Percentiles rank a stretch among this genome's conserved stretches.
Conservation (phyloP, 2,113 vertebrate genomes). For the Bos indicus region DNA sequence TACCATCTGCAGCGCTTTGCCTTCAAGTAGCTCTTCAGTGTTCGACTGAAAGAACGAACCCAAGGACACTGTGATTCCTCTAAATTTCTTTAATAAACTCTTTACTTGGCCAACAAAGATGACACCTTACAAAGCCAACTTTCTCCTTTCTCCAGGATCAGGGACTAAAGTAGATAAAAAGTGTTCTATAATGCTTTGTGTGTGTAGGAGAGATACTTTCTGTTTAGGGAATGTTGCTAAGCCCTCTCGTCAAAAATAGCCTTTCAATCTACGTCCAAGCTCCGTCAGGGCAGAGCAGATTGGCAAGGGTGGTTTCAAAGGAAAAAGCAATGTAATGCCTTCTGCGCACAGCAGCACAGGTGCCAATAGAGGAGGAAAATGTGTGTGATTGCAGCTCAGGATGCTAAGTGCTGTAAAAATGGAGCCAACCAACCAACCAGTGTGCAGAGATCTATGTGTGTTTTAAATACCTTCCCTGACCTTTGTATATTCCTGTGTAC, state of each 20-base stretch:
- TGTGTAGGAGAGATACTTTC: not conserved
- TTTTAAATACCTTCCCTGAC: not conserved
- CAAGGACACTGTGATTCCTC: not conserved
- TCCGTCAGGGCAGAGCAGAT: not conserved
- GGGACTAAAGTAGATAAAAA: not conserved
- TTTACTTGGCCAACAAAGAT: not conserved
- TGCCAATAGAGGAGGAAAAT: not conserved
- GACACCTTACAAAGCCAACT: not conserved
- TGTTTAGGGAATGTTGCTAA: constrained; percentile 58
- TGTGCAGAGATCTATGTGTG: not conserved
- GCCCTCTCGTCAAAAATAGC: constrained; percentile 48
- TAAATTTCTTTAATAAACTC: not conserved
- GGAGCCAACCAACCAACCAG: not conserved
- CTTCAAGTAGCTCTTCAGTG: not conserved
- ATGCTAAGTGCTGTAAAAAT: not conserved
- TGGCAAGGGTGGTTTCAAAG: constrained; percentile 43
- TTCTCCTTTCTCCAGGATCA: not conserved
- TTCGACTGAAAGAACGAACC: not conserved
- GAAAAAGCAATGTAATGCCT: constrained; percentile 29
- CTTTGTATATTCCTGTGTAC: not conserved
- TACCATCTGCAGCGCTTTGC: not conserved
- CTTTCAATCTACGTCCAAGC: constrained; percentile 13
- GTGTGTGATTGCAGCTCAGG: not conserved
- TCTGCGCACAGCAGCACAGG: not conserved
- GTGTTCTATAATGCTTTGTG: not conserved